Evolutionary conservation across 2,888 invertebrate genomes (phyloP), one percentile per base, ranked within the genome.

Genomic region (Acronicta leporina): DNA sequence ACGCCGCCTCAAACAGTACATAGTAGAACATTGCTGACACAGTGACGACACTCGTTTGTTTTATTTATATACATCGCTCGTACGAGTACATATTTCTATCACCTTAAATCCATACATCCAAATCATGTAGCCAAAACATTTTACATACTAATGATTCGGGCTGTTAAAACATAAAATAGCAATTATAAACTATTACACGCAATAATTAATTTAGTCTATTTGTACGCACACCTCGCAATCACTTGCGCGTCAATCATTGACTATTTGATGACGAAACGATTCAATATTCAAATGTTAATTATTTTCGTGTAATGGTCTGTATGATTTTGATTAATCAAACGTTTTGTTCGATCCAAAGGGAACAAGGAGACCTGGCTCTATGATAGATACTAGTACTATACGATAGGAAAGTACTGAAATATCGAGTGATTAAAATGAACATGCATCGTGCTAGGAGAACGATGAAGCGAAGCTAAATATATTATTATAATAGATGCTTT

Each of bases 111-210:
- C 47, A 43, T 42, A 58, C 51, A 30, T 43, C 35, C 38, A 54
- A 56, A 35, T 35, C 44, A 50, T 52, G 59, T 51, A 62, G 77
- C 68, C 70, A 75, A 72, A 72, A 66, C 59, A 70, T 63, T 57
- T 52, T 15, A 61, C 13, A 51, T 59, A 69, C 67, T 60, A 63
- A 73, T 70, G 63, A 70, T 63, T 45, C 54, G 45, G 15, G 40
- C 45, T 49, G 43, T 50, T 58, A 48, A 2, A 33, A 58, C 38
- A 59, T 60, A 68, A 50, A 27, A 30, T 63, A 50, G 33, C 46
- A 41, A 48, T 57, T 48, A 49, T 45, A 56, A 50, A 59, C 38
- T 10, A 52, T 47, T 57, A 71, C 41, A 42, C 45, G 33, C 25
- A 38, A 48, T 55, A 42, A 63, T 50, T 63, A 59, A 61, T 61